Base-by-base conservation (phyloP, 1,140 invertebrate species). In the Drosophila grimshawi region DNA sequence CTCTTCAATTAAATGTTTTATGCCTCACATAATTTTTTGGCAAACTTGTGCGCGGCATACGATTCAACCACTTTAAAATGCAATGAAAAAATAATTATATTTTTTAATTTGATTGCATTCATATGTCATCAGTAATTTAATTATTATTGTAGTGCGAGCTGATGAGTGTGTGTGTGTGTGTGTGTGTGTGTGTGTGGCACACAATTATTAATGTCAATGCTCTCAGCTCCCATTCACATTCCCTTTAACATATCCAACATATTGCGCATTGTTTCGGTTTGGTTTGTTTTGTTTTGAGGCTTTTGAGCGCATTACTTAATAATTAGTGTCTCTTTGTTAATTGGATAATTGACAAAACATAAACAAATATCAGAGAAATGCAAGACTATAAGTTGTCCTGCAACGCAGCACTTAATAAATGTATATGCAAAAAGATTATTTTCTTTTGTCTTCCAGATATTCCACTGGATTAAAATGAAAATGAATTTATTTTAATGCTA, bases 31-130 rank as follows among this genome's bases (percentile, higher is more conserved):
- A 59, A 59, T 52, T 37, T 37, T 57, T 33, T 48, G 30, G 41
- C 3, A 53, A 63, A 29, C 39, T 57, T 46, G n/a, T 32, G 45
- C n/a, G n/a, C 5, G 11, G 3, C n/a, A 29, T 10, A 29, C 19
- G 30, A 59, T 59, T 46, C 19, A 39, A 51, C 55, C 55, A 5
- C 35, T 32, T 59, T 6, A 37, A 56, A 60, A 52, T 49, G 5
- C 53, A 3, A 8, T 5, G 48, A 52, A 45, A 35, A 61, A 68
- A 41, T 43, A 41, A 41, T 35, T 60, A 48, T 76, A 76, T 85
- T 77, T 76, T 77, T 80, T 72, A 76, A 83, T 85, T 85, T 65
- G 66, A 77, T 77, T 72, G 72, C 81, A 80, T 80, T 85, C 80
- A 80, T 80, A 83, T 66, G 45, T 64, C 66, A 80, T 76, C 56